Evolutionary conservation across 2,113 vertebrate species (phyloP), one percentile per base, ranked within the genome.

Genomic region (Eulemur macaco): DNA sequence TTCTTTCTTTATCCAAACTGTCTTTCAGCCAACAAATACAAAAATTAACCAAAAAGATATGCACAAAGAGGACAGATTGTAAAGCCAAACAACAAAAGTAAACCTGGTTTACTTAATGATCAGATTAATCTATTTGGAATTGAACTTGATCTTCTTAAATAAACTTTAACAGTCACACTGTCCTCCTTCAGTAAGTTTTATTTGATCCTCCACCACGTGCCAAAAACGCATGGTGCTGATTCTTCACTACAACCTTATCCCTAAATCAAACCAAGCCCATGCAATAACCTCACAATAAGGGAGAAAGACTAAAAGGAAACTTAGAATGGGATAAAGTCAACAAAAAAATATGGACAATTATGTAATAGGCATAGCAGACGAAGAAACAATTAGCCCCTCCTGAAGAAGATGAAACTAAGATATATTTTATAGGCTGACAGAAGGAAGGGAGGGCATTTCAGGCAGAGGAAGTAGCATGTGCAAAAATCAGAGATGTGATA

Each of bases 51-150:
- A 91, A 31, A 95, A 91, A 81, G 29, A n/a, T 25, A 60, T 6
- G 14, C 21, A 82, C 6, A 34, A 92, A 96, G 14, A 71, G 42
- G 45, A 50, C 17, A 50, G 3, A 77, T 4, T 42, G 0, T 42
- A 84, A 93, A 97, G 56, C 21, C 37, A 93, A 96, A 80, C 20
- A 78, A 50, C 27, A 92, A 73, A 86, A 92, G 45, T 31, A 82
- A 94, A 92, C 45, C 45, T 86, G 47, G 27, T 37, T 92, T 63
- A 54, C 20, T 66, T 54, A 76, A 5, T 77, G 12, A 91, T 68
- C 21, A 85, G 58, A 86, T 63, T 25, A 78, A 63, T 64, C 29
- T 68, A 86, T 21, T 45, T 88, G 34, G 76, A 94, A 47, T 21
- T 52, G 23, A 96, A 90, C 17, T 37, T 94, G 8, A 76, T 89